phyloP scores from a whole-genome alignment of 2,888 invertebrate species.

The Melieria crassipennis region DNA sequence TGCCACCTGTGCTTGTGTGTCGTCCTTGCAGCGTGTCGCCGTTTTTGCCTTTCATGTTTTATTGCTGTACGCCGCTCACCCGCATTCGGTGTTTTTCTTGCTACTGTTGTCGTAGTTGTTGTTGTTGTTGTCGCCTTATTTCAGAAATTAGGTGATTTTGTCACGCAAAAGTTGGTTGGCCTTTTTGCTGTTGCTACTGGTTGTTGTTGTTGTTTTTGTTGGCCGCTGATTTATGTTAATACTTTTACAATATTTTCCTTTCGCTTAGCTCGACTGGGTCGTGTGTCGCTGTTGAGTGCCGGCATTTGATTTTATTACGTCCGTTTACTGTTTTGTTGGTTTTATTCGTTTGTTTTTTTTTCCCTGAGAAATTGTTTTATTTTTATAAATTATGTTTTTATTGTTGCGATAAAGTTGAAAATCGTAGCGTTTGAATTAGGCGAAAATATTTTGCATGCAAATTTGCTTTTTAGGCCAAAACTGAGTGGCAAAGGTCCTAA shows the following conservation, averaged over 20 bases:
- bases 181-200: neutral
- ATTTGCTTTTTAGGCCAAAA: too few relatives aligned
- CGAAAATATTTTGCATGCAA: too few relatives aligned
- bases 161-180: conserved; percentile 37
- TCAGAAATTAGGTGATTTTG: conserved; percentile 39
- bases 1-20: neutral
- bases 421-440: too few relatives aligned
- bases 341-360: conserved; percentile 2
- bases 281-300: neutral
- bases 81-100: conserved; percentile 12
- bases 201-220: neutral
- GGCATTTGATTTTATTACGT: conserved; percentile 22
- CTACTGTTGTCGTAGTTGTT: neutral
- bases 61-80: neutral
- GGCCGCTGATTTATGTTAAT: conserved; percentile 26
- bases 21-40: neutral
- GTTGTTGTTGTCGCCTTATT: neutral
- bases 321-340: conserved; percentile 11
- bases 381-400: conserved; percentile 22
- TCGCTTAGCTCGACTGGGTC: neutral
- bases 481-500: too few relatives aligned
- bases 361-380: neutral
- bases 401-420: neutral
- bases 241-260: conserved; percentile 26
- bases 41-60: neutral